Evolutionary conservation across 1,140 invertebrate genomes (phyloP).

Genomic region (Medauroidea extradentata): DNA sequence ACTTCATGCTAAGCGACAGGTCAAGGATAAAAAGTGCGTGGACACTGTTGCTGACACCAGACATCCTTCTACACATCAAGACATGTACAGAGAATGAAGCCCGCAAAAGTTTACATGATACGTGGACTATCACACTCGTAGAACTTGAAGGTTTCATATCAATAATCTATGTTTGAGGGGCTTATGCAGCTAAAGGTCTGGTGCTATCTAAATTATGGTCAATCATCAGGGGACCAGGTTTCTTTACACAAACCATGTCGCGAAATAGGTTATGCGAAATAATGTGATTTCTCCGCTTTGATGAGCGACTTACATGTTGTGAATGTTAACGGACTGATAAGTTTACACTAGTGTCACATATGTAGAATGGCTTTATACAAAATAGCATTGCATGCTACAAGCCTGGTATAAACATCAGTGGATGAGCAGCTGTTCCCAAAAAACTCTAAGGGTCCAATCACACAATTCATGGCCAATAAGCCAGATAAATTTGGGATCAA

Average conservation of each 20-base stretch:
- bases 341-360: neutral
- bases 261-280: slow-evolving; percentile 1
- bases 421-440: neutral
- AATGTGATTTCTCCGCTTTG: slow-evolving; percentile 2
- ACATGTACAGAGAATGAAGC: neutral
- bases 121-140: neutral
- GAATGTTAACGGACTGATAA: neutral
- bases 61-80: neutral
- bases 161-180: neutral
- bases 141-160: neutral
- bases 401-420: neutral
- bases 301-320: neutral
- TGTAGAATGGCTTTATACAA: neutral
- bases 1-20: too few relatives aligned
- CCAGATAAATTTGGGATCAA: slow-evolving; percentile 41
- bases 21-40: neutral
- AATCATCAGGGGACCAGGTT: neutral
- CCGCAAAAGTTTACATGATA: neutral
- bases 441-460: slow-evolving; percentile 29
- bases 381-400: neutral
- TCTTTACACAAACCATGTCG: neutral
- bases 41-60: neutral
- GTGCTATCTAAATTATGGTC: neutral
- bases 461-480: slow-evolving; percentile 39
- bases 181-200: neutral